phyloP scores from a whole-genome alignment of 2,888 invertebrate species.

The Philaethria dido region DNA sequence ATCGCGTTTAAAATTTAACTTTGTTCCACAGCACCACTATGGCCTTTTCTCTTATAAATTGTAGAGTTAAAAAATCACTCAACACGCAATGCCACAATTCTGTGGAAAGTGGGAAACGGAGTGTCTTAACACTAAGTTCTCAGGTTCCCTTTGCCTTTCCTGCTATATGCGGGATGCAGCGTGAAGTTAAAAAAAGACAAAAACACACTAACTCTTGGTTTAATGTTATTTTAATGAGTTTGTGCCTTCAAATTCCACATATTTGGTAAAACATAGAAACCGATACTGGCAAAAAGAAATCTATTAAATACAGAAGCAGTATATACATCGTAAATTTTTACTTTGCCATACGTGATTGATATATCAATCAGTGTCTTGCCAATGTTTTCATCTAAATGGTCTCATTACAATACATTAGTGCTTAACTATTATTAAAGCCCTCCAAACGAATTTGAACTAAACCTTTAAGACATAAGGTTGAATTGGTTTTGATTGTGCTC shows the following conservation, averaged over 20 bases:
- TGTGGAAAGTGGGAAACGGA: too few relatives aligned
- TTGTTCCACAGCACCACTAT: too few relatives aligned
- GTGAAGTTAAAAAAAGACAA: background rate
- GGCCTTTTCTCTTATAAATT: too few relatives aligned
- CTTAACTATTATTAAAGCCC: background rate
- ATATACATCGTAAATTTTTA: conserved; percentile 46
- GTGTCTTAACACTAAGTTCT: too few relatives aligned
- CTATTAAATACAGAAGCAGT: conserved; percentile 34
- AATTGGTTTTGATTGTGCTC: background rate
- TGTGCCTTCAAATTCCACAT: background rate
- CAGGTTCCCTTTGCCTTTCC: too few relatives aligned
- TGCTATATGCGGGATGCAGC: background rate
- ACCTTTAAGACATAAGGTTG: background rate
- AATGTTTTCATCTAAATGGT: conserved; percentile 45
- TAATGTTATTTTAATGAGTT: too few relatives aligned
- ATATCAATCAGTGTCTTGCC: conserved; percentile 44
- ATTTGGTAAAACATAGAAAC: background rate
- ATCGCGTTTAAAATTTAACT: too few relatives aligned
- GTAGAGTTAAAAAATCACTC: too few relatives aligned
- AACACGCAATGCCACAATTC: too few relatives aligned
- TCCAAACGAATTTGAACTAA: background rate
- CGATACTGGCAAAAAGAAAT: conserved; percentile 1
- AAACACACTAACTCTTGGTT: too few relatives aligned
- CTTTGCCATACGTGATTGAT: conserved; percentile 48
- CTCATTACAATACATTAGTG: conserved; percentile 43